Conservation (phyloP, 2,888 invertebrate species). For the Malthinus flaveolus region DNA sequence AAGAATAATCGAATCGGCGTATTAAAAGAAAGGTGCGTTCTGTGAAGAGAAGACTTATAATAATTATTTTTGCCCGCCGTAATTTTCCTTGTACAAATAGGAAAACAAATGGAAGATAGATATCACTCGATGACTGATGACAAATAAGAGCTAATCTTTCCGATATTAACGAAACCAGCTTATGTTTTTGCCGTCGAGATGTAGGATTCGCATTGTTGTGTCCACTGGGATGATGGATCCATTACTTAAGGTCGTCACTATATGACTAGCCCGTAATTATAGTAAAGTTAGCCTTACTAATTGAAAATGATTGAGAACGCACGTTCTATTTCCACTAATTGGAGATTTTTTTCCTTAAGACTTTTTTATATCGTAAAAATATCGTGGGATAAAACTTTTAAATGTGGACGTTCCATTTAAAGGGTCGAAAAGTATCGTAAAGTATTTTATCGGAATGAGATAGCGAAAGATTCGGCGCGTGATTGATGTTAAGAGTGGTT, state of each 20-base stretch:
- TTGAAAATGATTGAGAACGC: conserved; percentile 53
- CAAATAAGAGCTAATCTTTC: conserved; percentile 38
- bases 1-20: conserved; percentile 29
- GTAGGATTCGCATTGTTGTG: conserved; percentile 42
- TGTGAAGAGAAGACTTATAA: neutral
- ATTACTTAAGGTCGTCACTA: conserved; percentile 56
- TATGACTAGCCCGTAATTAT: conserved; percentile 51
- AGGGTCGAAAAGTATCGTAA: neutral
- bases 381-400: too few relatives aligned
- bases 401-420: too few relatives aligned
- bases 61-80: conserved; percentile 1
- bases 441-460: conserved; percentile 2
- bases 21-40: neutral
- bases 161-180: conserved; percentile 33
- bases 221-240: conserved; percentile 58
- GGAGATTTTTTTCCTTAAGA: conserved; percentile 16
- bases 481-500: neutral
- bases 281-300: conserved; percentile 51
- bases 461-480: neutral
- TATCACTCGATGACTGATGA: conserved; percentile 37
- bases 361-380: too few relatives aligned
- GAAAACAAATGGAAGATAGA: conserved; percentile 25
- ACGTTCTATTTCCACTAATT: conserved; percentile 25
- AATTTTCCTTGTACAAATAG: conserved; percentile 18
- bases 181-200: conserved; percentile 40